A percentile compares a stretch with the other conserved stretches of the same genome.
Evolutionary conservation across 2,797 vertebrate genomes (phyloP).

Genomic region (Lindbergichthys nudifrons): DNA sequence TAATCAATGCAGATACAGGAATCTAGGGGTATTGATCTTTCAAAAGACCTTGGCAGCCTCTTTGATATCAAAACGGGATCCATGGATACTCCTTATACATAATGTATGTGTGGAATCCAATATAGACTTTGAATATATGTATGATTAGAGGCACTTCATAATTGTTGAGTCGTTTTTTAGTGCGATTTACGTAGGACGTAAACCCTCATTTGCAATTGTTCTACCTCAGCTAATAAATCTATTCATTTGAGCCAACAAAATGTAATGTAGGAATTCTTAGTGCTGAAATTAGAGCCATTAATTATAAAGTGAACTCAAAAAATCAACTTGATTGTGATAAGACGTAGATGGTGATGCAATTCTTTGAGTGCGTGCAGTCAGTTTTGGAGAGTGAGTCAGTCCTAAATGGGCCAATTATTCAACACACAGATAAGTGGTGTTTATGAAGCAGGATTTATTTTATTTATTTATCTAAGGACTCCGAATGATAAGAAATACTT

Average conservation of each 20-base stretch:
- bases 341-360: not conserved
- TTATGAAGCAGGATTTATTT: not conserved
- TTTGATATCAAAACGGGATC: not conserved
- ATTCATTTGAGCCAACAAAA: not conserved
- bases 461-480: too few relatives aligned
- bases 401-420: not conserved
- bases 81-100: not conserved
- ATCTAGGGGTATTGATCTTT: not conserved
- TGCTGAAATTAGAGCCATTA: not conserved
- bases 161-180: not conserved
- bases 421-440: not conserved
- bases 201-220: not conserved
- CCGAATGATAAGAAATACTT: too few relatives aligned
- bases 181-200: not conserved
- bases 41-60: not conserved
- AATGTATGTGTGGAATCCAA: not conserved
- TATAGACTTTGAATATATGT: not conserved
- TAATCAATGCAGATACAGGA: conserved; percentile 15
- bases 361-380: not conserved
- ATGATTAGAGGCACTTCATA: not conserved
- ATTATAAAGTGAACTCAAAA: not conserved
- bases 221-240: not conserved
- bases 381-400: conserved; percentile 1
- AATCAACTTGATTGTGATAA: not conserved
- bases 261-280: not conserved